phyloP scores from a whole-genome alignment of 2,888 invertebrate species.

The Homarus gammarus region DNA sequence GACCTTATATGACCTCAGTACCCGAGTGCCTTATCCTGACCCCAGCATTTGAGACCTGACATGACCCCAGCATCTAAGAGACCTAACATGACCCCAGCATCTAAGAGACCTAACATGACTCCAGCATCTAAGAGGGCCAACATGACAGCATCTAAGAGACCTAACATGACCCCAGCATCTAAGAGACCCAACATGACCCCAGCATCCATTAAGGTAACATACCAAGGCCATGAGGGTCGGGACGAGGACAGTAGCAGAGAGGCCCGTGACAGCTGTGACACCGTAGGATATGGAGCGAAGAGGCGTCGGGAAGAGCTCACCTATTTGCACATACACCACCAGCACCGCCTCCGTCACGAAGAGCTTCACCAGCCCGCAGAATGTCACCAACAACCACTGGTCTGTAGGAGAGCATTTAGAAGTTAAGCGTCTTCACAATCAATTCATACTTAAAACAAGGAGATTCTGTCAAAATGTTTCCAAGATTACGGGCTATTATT shows the following conservation, averaged over 20 bases:
- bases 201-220: not conserved
- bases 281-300: conserved; percentile 68
- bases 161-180: not conserved
- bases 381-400: conserved; percentile 30
- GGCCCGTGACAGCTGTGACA: conserved; percentile 55
- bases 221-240: conserved; percentile 67
- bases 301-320: conserved; percentile 71
- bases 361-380: conserved; percentile 63
- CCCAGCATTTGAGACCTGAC: no score
- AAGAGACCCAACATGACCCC: not conserved
- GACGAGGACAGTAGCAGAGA: conserved; percentile 47
- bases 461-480: no score
- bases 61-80: no score
- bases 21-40: no score
- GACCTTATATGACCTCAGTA: no score
- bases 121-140: no score
- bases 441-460: no score
- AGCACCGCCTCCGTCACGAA: conserved; percentile 62
- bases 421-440: no score
- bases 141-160: no score
- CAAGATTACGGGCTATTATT: no score
- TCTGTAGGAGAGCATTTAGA: conserved; percentile 39
- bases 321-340: conserved; percentile 72
- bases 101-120: not conserved
- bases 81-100: not conserved